Evolutionary conservation across 1,140 invertebrate species (phyloP).

Genomic region (Drosophila ficusphila): DNA sequence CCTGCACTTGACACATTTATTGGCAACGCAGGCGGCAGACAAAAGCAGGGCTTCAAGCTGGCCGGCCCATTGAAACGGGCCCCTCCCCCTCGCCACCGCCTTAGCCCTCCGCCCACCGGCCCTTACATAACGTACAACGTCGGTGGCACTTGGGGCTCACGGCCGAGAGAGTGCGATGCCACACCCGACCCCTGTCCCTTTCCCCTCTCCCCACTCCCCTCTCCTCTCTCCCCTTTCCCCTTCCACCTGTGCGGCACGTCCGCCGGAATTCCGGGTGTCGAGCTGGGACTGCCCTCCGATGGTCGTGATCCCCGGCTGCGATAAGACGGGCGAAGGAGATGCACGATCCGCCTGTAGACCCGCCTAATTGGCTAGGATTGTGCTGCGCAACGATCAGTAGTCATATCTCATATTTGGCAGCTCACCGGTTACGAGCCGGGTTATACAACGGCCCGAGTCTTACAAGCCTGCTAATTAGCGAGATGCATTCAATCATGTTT

Average conservation of each 20-base stretch:
- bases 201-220: no score
- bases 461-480: constrained; percentile 8
- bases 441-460: constrained; percentile 11
- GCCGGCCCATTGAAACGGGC: constrained; percentile 50
- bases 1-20: constrained; percentile 80
- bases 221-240: no score
- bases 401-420: constrained; percentile 39
- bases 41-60: constrained; percentile 68
- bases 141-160: constrained; percentile 37
- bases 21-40: constrained; percentile 64
- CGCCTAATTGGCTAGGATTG: constrained; percentile 15
- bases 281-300: no score
- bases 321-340: constrained; percentile 24
- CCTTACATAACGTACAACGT: constrained; percentile 44
- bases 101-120: background rate
- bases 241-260: no score
- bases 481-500: constrained; percentile 5
- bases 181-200: background rate
- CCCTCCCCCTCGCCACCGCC: background rate
- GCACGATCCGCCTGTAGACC: constrained; percentile 19
- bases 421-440: constrained; percentile 6
- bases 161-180: background rate
- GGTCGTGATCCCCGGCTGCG: constrained; percentile 30
- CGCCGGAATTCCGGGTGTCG: constrained; percentile 10
- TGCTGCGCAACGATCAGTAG: constrained; percentile 10